Evolutionary conservation across 2,113 vertebrate species (phyloP).

Genomic region (Ceyx melanurus): DNA sequence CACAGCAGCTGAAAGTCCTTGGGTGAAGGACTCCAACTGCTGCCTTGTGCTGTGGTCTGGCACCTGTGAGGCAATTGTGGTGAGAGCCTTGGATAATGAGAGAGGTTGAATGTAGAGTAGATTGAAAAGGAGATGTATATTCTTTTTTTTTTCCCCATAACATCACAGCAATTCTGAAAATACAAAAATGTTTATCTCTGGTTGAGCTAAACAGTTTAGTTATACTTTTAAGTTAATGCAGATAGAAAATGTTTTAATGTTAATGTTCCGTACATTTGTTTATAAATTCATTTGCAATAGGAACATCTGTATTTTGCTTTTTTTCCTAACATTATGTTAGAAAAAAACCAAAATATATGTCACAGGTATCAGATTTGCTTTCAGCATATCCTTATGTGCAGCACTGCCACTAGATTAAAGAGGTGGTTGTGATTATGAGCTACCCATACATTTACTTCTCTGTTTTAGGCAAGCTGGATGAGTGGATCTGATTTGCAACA

Average conservation of each 20-base stretch:
- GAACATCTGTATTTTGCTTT: conserved; percentile 28
- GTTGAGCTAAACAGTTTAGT: background rate
- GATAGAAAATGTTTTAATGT: background rate
- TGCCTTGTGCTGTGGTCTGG: background rate
- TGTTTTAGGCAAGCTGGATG: background rate
- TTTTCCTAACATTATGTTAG: background rate
- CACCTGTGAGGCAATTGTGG: conserved; percentile 32
- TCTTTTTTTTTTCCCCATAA: background rate
- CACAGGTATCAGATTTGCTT: background rate
- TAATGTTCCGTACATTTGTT: background rate
- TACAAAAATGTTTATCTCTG: background rate
- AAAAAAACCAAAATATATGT: background rate
- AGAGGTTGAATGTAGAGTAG: background rate
- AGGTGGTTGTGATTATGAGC: background rate
- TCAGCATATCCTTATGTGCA: background rate
- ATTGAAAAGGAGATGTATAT: background rate
- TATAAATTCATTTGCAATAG: background rate
- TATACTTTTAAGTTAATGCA: background rate
- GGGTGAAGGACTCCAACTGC: conserved; percentile 28
- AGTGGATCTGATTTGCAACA: background rate
- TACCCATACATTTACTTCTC: background rate
- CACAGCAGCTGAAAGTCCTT: conserved; percentile 55
- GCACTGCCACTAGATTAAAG: background rate
- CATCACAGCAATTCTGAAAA: conserved; percentile 4
- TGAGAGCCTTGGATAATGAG: background rate